These are phyloP conservation scores for Hepsetus odoe DNA, from an alignment of 2,113 vertebrate genomes.

Conservation along the genomic window DNA sequence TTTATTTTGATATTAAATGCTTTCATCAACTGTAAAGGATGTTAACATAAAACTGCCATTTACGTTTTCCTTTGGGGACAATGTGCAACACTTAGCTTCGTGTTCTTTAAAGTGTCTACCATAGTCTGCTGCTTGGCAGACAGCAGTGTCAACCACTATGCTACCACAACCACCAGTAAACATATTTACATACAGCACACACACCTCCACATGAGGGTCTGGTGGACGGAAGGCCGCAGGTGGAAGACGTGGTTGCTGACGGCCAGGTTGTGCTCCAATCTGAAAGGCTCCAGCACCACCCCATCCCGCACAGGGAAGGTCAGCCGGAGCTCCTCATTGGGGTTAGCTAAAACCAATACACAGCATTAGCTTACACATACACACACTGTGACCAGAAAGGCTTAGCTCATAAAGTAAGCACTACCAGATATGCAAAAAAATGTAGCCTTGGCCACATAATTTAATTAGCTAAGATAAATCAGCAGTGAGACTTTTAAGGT, in stretches of 20 bases:
- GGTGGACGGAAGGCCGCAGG: constrained; percentile 94
- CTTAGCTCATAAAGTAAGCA: neutral
- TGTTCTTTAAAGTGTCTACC: too few species aligned
- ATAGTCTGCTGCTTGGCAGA: too few species aligned
- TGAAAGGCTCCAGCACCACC: constrained; percentile 98
- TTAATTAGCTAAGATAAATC: constrained; percentile 46
- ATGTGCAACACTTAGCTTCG: too few species aligned
- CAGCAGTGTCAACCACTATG: too few species aligned
- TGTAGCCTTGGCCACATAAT: constrained; percentile 32
- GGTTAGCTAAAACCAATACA: constrained; percentile 81
- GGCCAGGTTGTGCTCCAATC: constrained; percentile 97
- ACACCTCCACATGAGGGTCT: constrained; percentile 99
- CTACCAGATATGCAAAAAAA: neutral
- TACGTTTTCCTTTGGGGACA: too few species aligned
- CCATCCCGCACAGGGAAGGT: constrained; percentile 96
- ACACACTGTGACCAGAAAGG: neutral
- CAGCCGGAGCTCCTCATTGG: constrained; percentile 93
- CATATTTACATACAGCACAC: neutral
- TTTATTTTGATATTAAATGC: too few species aligned
- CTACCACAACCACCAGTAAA: too few species aligned
- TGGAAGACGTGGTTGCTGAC: constrained; percentile 99
- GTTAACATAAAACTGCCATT: too few species aligned
- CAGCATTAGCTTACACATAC: constrained; percentile 21
- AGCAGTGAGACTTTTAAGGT: constrained; percentile 44
- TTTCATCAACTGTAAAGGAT: too few species aligned